Evolutionary conservation across 2,113 vertebrate genomes (phyloP).

Genomic region (Porphyrio hochstetteri): DNA sequence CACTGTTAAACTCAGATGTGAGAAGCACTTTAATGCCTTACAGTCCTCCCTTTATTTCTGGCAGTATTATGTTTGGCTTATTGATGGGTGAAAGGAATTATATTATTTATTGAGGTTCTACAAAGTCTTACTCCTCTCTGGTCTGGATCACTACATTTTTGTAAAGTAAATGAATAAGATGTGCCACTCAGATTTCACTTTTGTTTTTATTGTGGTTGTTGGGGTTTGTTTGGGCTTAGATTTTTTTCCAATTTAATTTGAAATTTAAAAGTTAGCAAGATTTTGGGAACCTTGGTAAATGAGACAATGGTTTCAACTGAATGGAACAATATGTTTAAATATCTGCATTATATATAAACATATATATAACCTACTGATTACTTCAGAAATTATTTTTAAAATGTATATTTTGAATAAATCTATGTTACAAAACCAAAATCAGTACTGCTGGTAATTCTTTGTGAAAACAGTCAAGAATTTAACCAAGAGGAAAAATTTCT

Average conservation of each 20-base stretch:
- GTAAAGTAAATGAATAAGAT: neutral
- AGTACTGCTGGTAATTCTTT: neutral
- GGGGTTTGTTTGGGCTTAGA: neutral
- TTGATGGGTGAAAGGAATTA: neutral
- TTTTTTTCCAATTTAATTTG: neutral
- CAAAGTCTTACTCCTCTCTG: neutral
- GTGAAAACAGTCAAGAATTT: neutral
- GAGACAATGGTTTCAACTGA: neutral
- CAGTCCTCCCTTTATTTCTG: neutral
- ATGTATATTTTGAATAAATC: neutral
- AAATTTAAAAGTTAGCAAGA: neutral
- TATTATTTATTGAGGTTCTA: neutral
- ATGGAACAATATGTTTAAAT: neutral
- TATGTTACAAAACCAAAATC: neutral
- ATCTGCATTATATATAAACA: neutral
- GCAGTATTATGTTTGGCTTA: neutral
- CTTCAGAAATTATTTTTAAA: neutral
- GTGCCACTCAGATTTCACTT: neutral
- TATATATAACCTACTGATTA: neutral
- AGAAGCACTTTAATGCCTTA: neutral
- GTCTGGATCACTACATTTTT: neutral
- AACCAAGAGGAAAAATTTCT: neutral
- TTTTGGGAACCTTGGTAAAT: neutral
- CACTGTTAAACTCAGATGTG: neutral
- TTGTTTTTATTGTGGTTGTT: neutral